Evolutionary conservation across 2,113 vertebrate genomes (phyloP).

Genomic region (Lagopus muta): DNA sequence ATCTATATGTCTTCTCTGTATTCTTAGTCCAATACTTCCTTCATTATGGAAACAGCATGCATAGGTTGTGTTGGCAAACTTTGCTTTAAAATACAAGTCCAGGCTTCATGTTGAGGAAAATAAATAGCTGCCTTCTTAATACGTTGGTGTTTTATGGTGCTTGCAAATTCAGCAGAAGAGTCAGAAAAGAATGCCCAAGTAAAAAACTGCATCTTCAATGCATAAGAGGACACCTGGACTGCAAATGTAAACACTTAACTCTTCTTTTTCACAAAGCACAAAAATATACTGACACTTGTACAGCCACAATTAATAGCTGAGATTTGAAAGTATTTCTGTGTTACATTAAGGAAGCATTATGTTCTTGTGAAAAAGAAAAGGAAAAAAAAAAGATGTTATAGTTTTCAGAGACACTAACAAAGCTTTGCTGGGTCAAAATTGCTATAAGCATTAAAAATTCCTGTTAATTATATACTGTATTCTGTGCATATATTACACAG

Average conservation of each 20-base stretch:
- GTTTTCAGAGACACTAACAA: background rate
- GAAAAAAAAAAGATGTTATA: background rate
- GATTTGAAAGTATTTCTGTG: conserved; percentile 1
- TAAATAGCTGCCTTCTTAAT: conserved; percentile 31
- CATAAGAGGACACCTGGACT: background rate
- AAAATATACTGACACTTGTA: conserved; percentile 19
- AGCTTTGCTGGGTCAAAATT: background rate
- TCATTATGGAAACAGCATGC: conserved; percentile 42
- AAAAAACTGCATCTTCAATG: background rate
- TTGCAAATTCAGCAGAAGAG: conserved; percentile 32
- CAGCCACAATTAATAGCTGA: background rate
- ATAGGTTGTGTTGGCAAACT: conserved; percentile 18
- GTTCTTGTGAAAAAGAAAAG: background rate
- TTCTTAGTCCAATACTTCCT: conserved; percentile 14
- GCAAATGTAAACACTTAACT: background rate
- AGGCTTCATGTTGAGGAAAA: conserved; percentile 18
- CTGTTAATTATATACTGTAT: background rate
- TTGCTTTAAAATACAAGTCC: conserved; percentile 45
- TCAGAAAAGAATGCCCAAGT: conserved; percentile 9
- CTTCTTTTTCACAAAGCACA: conserved; percentile 14
- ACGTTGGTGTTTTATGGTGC: conserved; percentile 3
- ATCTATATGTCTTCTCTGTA: background rate
- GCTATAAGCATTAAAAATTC: background rate
- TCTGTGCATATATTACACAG: background rate
- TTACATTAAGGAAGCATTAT: background rate